These are phyloP conservation scores for Nasonia oneida DNA, from an alignment of 2,888 invertebrate species.

Conservation along the genomic window DNA sequence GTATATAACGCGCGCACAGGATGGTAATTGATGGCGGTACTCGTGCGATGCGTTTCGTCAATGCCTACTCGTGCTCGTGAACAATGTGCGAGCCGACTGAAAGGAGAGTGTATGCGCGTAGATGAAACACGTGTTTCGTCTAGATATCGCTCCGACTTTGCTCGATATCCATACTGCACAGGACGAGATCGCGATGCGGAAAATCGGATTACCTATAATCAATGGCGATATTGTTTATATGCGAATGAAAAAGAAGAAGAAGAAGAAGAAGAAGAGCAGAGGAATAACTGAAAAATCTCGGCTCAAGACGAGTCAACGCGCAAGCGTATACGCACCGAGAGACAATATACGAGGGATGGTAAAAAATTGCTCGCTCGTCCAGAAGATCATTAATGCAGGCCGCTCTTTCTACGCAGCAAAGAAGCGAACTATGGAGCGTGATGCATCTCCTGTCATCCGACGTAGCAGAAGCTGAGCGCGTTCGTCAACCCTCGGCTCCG, in stretches of 20 bases:
- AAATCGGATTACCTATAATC: neutral
- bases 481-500: slow-evolving; percentile 70
- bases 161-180: neutral
- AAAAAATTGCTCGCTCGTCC: slow-evolving; percentile 52
- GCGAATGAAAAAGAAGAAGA: too few species aligned
- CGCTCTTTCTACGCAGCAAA: slow-evolving; percentile 27
- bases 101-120: neutral
- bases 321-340: neutral
- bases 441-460: slow-evolving; percentile 70
- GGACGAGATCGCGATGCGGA: neutral
- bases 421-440: slow-evolving; percentile 59
- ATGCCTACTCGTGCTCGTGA: slow-evolving; percentile 11
- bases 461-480: slow-evolving; percentile 54
- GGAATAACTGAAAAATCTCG: neutral
- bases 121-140: neutral
- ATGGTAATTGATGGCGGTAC: slow-evolving; percentile 66
- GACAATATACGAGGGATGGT: neutral
- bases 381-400: slow-evolving; percentile 62
- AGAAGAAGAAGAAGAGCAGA: neutral
- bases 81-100: neutral
- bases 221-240: too few species aligned
- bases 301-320: neutral
- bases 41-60: slow-evolving; percentile 59
- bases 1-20: slow-evolving; percentile 59
- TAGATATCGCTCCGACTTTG: neutral